Evolutionary conservation across 1,140 invertebrate genomes (phyloP).

Genomic region (Metopolophium dirhodum): DNA sequence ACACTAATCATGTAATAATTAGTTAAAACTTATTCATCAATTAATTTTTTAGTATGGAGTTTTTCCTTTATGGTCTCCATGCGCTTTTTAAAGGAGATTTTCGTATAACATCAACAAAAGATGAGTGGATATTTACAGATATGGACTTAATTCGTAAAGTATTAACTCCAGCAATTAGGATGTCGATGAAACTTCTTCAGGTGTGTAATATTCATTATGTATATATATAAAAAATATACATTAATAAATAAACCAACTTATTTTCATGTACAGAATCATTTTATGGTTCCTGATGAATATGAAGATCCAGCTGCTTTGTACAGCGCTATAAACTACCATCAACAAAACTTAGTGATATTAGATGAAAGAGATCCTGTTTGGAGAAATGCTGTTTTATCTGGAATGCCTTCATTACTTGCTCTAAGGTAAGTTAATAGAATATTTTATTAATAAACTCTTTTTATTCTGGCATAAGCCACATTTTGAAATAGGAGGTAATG

Average conservation of each 20-base stretch:
- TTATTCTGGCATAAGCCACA: neutral
- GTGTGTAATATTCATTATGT: constrained; percentile 62
- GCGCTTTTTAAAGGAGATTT: constrained; percentile 98
- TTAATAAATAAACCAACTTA: neutral
- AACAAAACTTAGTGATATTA: constrained; percentile 92
- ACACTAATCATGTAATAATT: neutral
- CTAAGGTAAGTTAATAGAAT: constrained; percentile 70
- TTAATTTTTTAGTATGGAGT: constrained; percentile 80
- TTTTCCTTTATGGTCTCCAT: constrained; percentile 98
- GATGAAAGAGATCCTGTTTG: constrained; percentile 98
- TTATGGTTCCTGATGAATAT: constrained; percentile 94
- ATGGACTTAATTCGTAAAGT: constrained; percentile 93
- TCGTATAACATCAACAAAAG: constrained; percentile 90
- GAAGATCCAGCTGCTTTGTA: constrained; percentile 85
- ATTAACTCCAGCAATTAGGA: constrained; percentile 93
- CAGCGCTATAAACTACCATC: constrained; percentile 88
- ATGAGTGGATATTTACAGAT: constrained; percentile 98
- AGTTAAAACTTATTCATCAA: neutral
- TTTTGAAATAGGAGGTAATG: neutral
- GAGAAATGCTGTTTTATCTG: constrained; percentile 94
- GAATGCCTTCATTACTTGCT: constrained; percentile 94
- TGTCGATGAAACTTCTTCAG: constrained; percentile 97
- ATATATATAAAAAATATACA: neutral
- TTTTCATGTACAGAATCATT: constrained; percentile 82
- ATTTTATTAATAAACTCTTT: neutral